Evolutionary conservation across 2,797 vertebrate genomes (phyloP).

Genomic region (Petrocephalus schoutedeni): DNA sequence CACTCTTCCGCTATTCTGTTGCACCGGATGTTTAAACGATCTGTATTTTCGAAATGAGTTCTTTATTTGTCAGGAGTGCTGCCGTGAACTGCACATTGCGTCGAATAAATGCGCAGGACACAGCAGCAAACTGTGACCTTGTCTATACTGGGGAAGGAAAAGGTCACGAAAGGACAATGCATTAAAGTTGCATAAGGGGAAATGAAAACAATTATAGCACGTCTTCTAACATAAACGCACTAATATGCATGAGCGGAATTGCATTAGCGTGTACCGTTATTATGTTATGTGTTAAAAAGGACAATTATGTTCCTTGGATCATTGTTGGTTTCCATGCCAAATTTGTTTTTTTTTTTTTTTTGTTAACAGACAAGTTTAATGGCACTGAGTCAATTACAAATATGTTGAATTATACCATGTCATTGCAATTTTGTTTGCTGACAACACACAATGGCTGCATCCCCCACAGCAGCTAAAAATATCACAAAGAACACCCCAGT

Average conservation of each 20-base stretch:
- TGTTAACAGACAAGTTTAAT: neutral
- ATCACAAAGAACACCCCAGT: neutral
- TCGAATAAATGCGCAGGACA: neutral
- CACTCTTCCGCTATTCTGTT: neutral
- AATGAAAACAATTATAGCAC: neutral
- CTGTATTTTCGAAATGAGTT: neutral
- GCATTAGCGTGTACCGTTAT: neutral
- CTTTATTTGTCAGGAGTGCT: neutral
- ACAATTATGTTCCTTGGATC: neutral
- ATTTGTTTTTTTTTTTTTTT: neutral
- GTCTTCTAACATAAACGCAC: neutral
- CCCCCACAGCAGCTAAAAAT: neutral
- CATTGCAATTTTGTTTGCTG: neutral
- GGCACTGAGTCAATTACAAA: neutral
- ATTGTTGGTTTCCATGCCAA: neutral
- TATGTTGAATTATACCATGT: neutral
- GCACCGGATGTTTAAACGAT: neutral
- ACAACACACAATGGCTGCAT: neutral
- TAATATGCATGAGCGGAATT: neutral
- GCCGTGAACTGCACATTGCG: neutral
- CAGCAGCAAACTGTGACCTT: neutral
- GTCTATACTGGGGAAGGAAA: neutral
- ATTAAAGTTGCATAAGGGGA: neutral
- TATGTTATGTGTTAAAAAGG: slow-evolving; percentile 6
- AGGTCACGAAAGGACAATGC: neutral